These are phyloP conservation scores for Conopomorpha cramerella DNA, from an alignment of 1,140 invertebrate species.

Conservation along the genomic window DNA sequence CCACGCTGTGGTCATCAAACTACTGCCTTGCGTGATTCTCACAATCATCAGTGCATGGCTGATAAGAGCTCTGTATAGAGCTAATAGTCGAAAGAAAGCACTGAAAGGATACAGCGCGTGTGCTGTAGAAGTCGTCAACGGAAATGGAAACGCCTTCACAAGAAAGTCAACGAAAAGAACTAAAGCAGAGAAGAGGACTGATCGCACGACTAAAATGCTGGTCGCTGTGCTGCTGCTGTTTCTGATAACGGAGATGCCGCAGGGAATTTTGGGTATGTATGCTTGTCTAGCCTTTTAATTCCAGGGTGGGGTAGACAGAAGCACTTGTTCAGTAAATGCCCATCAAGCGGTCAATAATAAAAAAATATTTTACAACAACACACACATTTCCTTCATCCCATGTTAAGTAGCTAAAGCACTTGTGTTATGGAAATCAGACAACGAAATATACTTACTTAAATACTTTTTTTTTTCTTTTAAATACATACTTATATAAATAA, in stretches of 20 bases:
- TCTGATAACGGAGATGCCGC: conserved; percentile 43
- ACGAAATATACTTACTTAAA: no score
- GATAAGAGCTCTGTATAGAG: conserved; percentile 73
- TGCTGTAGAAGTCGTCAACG: conserved; percentile 34
- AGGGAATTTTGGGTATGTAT: conserved; percentile 45
- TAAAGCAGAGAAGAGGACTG: conserved; percentile 71
- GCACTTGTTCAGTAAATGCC: no score
- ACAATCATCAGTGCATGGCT: conserved; percentile 82
- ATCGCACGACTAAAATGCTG: conserved; percentile 88
- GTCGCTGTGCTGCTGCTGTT: conserved; percentile 86
- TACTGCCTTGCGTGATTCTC: conserved; percentile 84
- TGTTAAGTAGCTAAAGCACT: no score
- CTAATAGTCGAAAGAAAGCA: conserved; percentile 69
- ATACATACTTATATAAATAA: no score
- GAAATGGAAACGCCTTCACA: conserved; percentile 39
- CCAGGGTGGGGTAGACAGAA: no score
- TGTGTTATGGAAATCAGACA: no score
- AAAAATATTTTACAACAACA: no score
- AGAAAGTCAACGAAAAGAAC: conserved; percentile 57
- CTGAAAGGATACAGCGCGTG: conserved; percentile 67
- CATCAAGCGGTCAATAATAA: background rate
- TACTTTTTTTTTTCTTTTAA: no score
- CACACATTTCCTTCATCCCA: no score
- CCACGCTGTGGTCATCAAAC: no score
- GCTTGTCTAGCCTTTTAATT: no score